Evolutionary conservation across 2,113 vertebrate genomes (phyloP), one percentile per base, ranked within the genome.

Genomic region (Malurus alboscapulatus): DNA sequence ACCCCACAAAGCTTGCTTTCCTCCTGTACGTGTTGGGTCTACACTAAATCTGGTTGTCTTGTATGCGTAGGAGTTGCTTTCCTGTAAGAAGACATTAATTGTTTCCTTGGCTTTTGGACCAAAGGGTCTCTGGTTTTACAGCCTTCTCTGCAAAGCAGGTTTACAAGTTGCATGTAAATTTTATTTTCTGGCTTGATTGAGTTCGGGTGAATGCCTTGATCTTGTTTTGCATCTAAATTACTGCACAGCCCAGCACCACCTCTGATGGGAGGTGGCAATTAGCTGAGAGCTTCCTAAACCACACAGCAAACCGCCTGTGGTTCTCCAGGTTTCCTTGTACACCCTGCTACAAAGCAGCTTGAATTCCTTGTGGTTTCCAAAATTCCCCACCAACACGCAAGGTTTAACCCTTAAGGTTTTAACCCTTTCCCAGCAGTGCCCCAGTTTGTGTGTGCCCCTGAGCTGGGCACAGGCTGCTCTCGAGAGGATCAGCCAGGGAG

Each of bases 191-290:
- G 58, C 48, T 94, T 75, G 44, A 55, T 71, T 0, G 1, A 89
- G 48, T 84, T 50, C 77, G 61, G 77, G 50, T 55, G 61, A 91
- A 81, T 27, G 18, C 65, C 65, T 94, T 75, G 36, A 87, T 94
- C 53, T 84, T 87, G 25, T 34, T 95, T 92, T 87, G 38, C 54
- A 67, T 84, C 45, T 84, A 67, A 91, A 75, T 89, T 84, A 68
- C 53, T 68, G 63, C 22, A 63, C 34, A 44, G n/a, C 42, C 48
- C 71, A 73, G 50, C 45, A 61, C 34, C 24, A 47, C 48, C 30
- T 67, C 77, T 84, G 12, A 54, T 7, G 2, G 21, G 48, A 95
- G 40, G 25, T 63, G 53, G 53, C 77, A 93, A 81, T 91, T 82
- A 84, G 42, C 21, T 36, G 53, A 67, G 34, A 77, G 51, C 12